These are phyloP conservation scores for Taphrorychus bicolor DNA, from an alignment of 2,888 invertebrate species.

Conservation along the genomic window DNA sequence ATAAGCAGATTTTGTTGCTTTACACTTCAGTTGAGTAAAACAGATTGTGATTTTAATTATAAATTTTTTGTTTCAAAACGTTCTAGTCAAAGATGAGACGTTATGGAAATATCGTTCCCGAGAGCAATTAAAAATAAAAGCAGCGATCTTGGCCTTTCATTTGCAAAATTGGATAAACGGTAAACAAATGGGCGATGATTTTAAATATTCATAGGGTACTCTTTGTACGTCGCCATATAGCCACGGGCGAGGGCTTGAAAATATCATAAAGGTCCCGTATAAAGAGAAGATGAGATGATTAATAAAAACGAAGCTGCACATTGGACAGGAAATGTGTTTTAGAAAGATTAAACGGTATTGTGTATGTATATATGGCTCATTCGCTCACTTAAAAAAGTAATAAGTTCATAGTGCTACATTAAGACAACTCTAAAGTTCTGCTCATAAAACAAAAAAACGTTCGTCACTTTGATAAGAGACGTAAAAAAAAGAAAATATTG, in stretches of 20 bases:
- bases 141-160: slow-evolving; percentile 45
- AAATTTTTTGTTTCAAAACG: neutral
- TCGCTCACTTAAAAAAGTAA: too few relatives aligned
- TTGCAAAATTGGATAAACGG: slow-evolving; percentile 46
- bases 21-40: neutral
- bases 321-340: slow-evolving; percentile 22
- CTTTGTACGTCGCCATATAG: slow-evolving; percentile 31
- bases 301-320: slow-evolving; percentile 15
- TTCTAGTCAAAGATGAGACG: slow-evolving; percentile 3
- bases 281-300: slow-evolving; percentile 28
- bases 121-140: slow-evolving; percentile 46
- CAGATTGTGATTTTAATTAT: neutral
- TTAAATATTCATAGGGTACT: slow-evolving; percentile 45
- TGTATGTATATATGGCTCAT: too few relatives aligned
- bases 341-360: slow-evolving; percentile 16
- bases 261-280: slow-evolving; percentile 18
- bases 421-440: too few relatives aligned
- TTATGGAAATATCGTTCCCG: slow-evolving; percentile 37
- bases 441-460: too few relatives aligned
- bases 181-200: slow-evolving; percentile 43
- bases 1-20: neutral
- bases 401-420: too few relatives aligned
- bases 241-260: slow-evolving; percentile 32
- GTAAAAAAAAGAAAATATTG: too few relatives aligned
- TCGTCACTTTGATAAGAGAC: too few relatives aligned